Percentiles rank a stretch among this genome's conserved stretches.
These are phyloP conservation scores for Piprites chloris DNA, from an alignment of 2,113 vertebrate genomes.

Conservation along the genomic window DNA sequence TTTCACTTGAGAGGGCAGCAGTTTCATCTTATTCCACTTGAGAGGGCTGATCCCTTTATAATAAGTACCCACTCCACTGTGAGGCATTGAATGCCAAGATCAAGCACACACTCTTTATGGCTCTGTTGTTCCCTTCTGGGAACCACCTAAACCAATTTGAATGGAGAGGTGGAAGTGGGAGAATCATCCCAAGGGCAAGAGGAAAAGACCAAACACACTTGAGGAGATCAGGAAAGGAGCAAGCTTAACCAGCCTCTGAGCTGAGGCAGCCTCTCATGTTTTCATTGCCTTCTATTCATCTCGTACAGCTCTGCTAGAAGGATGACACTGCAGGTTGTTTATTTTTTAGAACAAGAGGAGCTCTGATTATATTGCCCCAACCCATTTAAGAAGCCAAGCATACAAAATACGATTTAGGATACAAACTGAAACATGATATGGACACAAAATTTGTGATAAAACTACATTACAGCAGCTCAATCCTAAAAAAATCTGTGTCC, in stretches of 20 bases:
- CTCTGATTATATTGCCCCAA: not conserved
- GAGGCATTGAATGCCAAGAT: not conserved
- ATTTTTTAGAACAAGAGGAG: not conserved
- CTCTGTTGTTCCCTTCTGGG: not conserved
- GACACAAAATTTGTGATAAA: constrained; percentile 7
- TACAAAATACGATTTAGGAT: not conserved
- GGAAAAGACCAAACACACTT: not conserved
- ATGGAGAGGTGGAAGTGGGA: not conserved
- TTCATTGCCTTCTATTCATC: not conserved
- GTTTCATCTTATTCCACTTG: not conserved
- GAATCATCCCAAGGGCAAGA: not conserved
- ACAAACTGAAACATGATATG: not conserved
- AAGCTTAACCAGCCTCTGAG: not conserved
- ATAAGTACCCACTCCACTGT: not conserved
- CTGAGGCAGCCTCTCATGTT: not conserved
- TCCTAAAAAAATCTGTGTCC: not conserved
- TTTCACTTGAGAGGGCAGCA: not conserved
- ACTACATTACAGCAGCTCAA: not conserved
- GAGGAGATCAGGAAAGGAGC: not conserved
- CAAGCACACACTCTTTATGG: not conserved
- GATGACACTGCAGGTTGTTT: not conserved
- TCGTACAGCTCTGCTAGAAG: not conserved
- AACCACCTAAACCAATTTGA: not conserved
- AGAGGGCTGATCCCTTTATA: not conserved
- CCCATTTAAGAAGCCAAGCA: not conserved